Conservation (phyloP, 2,113 vertebrate genomes). For the Petrocephalus microphthalmus region DNA sequence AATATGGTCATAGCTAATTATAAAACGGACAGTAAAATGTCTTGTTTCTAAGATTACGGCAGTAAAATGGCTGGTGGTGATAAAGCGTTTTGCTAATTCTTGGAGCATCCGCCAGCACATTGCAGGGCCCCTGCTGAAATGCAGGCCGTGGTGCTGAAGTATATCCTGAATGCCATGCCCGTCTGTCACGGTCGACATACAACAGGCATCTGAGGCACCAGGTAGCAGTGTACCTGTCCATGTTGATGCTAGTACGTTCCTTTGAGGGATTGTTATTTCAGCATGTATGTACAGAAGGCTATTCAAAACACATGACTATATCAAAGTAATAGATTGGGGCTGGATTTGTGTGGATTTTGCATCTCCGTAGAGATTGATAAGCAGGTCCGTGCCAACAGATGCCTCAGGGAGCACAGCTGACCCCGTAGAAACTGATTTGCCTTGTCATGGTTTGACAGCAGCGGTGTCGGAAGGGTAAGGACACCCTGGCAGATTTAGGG, state of each 20-base stretch:
- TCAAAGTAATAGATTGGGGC: not conserved
- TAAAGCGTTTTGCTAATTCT: not conserved
- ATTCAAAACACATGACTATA: no score
- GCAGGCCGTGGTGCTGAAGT: no score
- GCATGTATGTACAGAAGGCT: no score
- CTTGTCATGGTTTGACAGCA: no score
- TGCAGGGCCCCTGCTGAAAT: no score
- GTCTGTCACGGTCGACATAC: not conserved
- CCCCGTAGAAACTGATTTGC: no score
- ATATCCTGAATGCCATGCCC: not conserved
- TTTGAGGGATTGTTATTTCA: no score
- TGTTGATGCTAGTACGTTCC: no score
- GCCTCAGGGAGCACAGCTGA: no score
- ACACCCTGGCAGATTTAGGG: not conserved
- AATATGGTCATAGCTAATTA: not conserved
- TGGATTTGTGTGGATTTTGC: not conserved
- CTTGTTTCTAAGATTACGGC: not conserved
- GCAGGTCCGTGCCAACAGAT: not conserved
- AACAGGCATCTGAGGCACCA: no score
- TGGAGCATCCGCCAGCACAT: not conserved
- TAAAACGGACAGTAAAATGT: not conserved
- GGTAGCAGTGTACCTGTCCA: no score
- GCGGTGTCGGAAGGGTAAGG: no score
- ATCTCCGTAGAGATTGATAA: not conserved
- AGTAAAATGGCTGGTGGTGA: not conserved